Conservation (phyloP, 2,797 vertebrate genomes). For the Poeciliopsis gracilis region DNA sequence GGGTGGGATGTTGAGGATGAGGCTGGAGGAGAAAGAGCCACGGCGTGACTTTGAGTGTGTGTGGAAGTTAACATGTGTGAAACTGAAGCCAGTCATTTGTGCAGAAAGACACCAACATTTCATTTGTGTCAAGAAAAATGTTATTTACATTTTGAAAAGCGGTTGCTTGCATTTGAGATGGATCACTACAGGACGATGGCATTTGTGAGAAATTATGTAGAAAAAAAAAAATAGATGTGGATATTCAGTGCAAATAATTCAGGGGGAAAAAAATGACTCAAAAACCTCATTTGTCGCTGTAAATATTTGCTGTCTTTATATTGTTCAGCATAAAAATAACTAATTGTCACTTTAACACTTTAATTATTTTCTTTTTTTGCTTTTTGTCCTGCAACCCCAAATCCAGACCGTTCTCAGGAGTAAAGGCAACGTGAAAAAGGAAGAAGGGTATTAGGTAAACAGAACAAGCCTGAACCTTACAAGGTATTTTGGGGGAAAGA, state of each 20-base stretch:
- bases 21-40: neutral
- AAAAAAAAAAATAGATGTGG: neutral
- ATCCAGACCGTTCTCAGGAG: neutral
- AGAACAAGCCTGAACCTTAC: neutral
- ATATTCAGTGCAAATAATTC: neutral
- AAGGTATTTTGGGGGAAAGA: neutral
- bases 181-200: neutral
- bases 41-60: neutral
- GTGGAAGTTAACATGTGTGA: neutral
- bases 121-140: neutral
- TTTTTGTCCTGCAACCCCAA: neutral
- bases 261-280: neutral
- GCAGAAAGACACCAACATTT: neutral
- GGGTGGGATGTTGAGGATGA: neutral
- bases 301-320: neutral
- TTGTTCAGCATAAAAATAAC: neutral
- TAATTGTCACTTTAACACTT: neutral
- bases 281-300: neutral
- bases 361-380: neutral
- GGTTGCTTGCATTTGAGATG: neutral
- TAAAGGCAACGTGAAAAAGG: neutral
- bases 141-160: neutral
- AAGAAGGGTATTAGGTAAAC: neutral
- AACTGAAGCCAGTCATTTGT: neutral
- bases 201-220: neutral